Percentiles rank a stretch among this genome's conserved stretches.
Conservation (phyloP, 2,888 invertebrate species). For the Plebejus argus region DNA sequence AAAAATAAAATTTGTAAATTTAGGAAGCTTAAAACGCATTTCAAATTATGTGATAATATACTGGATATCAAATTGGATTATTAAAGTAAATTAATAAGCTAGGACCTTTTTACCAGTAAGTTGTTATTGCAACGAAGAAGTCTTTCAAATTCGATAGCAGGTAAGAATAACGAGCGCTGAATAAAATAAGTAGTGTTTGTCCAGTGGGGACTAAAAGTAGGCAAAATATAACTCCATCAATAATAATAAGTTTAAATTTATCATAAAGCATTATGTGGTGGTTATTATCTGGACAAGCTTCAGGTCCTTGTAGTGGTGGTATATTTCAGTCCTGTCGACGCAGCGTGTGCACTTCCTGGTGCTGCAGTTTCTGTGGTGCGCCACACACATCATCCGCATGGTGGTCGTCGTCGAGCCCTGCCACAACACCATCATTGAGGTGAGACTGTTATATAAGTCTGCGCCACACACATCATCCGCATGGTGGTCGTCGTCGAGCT, state of each 20-base stretch:
- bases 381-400: conserved; percentile 77
- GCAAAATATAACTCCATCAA: not conserved
- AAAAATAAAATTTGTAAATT: no score
- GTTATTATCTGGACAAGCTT: not conserved
- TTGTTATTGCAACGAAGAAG: no score
- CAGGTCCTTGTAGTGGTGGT: not conserved
- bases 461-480: conserved; percentile 75
- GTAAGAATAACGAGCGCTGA: not conserved
- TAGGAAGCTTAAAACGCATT: no score
- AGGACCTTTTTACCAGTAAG: no score
- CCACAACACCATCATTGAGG: conserved; percentile 77
- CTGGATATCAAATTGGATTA: no score
- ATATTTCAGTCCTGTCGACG: conserved; percentile 62
- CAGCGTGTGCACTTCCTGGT: conserved; percentile 73
- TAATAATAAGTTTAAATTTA: no score
- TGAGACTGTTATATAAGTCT: conserved; percentile 48
- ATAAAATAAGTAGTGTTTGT: no score
- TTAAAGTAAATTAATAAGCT: no score
- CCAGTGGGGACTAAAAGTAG: not conserved
- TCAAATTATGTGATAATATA: no score
- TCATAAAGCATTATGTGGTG: not conserved
- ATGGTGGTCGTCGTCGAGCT: conserved; percentile 80
- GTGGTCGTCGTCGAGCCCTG: conserved; percentile 82
- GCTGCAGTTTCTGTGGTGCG: conserved; percentile 80
- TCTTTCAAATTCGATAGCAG: not conserved